Base-by-base conservation (phyloP, 2,113 vertebrate species). In the Corydoras sp. region DNA sequence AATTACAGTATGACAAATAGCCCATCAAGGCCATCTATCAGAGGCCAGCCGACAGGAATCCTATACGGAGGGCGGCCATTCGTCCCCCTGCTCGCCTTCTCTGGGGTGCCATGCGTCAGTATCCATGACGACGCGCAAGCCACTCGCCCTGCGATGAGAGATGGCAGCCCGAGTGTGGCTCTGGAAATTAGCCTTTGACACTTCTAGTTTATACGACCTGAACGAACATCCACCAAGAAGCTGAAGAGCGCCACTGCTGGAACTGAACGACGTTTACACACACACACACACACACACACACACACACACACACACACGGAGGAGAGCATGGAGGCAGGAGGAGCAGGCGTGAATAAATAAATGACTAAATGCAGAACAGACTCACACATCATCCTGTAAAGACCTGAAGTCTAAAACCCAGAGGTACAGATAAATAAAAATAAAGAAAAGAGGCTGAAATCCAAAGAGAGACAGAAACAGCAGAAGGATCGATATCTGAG, bases 1-100 rank as follows among this genome's bases (percentile, higher is more conserved):
- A 98, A 98, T 98, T 98, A 98, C 92, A 91, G 89, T 94, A 96
- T 99, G 96, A 99, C 95, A 95, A 98, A 99, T 96, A 94, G 93
- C 92, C 92, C 93, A 92, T 98, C 96, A 94, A 90, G 91, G 92
- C 83, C 95, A 99, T 99, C 96, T 93, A 98, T 98, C 95, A 98
- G 90, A 89, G 82, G 84, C 3, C 85, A 86, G 86, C 83, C 91
- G 95, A 99, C 95, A 99, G 95, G 93, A 99, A 99, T 98, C 95
- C 95, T 94, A 96, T 98, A 94, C 90, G 86, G 90, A 2, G 74
- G 91, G 90, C 92, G 89, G 92, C 93, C 94, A 96, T 97, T 97
- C 93, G 93, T 95, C 93, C 92, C 93, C 92, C 87, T 64, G 77
- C 83, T 86, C 85, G 83, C 79, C 75, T 85, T 98, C 96, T 93